Evolutionary conservation across 2,888 invertebrate genomes (phyloP), one percentile per base, ranked within the genome.

Genomic region (Cerastis leucographa): DNA sequence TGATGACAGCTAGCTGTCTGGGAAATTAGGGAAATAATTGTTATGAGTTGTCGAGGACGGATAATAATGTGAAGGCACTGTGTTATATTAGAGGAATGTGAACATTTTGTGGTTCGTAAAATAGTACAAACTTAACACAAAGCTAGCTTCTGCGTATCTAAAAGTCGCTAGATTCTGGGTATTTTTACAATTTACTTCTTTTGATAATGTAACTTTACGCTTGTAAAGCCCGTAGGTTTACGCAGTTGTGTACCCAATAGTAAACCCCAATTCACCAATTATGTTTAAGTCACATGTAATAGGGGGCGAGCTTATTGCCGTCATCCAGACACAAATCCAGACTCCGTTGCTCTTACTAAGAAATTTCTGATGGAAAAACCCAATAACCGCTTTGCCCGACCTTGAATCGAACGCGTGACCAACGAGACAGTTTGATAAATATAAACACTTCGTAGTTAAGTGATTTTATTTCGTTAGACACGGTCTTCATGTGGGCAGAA

Each of bases 1-100:
- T 85, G 72, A 67, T 82, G 87, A 87, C 82, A 85, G 84, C 72
- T 71, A 61, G 68, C 79, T 84, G 81, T 84, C 76, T 56, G 35
- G 40, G 42, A 73, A 77, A 80, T 80, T 11, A 77, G 35, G 56
- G 68, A 74, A 80, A 78, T 81, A 80, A 78, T 74, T 75, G 49
- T 69, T 69, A 74, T 68, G 66, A 71, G 40, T 44, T 42, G 40
- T 66, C 25, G 61, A 77, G 69, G 22, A 25, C 40, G 35, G 25
- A 51, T 66, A 65, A 56, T 70, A 74, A 64, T 42, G 14, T 51
- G 11, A 65, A 72, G 12, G 19, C 9, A 44, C 11, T 25, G 40
- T n/a, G 69, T 51, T 19, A 14, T 44, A 17, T 35, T 71, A 44
- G 8, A 14, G 3, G 56, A 29, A 1, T 62, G 3, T 35, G 35